These are phyloP conservation scores for Salminus brasiliensis DNA, from an alignment of 2,113 vertebrate genomes.

Conservation along the genomic window DNA sequence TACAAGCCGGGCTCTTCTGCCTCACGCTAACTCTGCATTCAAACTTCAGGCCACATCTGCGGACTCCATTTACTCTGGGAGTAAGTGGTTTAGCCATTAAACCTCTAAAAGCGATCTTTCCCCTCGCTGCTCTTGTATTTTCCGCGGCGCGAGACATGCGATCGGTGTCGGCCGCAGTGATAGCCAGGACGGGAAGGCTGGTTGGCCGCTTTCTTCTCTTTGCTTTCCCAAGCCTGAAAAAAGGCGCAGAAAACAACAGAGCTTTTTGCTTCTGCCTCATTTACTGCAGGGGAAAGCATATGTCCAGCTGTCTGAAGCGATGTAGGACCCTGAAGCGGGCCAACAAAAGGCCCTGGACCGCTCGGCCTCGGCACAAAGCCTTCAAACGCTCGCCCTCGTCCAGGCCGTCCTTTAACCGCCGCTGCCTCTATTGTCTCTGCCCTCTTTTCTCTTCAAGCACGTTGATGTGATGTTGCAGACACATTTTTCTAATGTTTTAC, in stretches of 20 bases:
- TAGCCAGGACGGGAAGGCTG: not conserved
- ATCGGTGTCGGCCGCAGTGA: not conserved
- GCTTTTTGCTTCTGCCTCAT: constrained; percentile 87
- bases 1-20: not conserved
- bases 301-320: constrained; percentile 86
- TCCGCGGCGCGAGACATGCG: not conserved
- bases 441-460: constrained; percentile 76
- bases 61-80: not conserved
- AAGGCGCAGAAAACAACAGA: constrained; percentile 80
- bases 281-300: constrained; percentile 91
- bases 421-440: constrained; percentile 79
- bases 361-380: constrained; percentile 80
- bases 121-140: constrained; percentile 9
- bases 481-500: constrained; percentile 91
- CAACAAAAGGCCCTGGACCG: constrained; percentile 80
- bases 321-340: constrained; percentile 80
- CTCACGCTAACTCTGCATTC: not conserved
- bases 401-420: constrained; percentile 80
- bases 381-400: constrained; percentile 89
- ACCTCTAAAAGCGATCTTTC: not conserved
- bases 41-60: not conserved
- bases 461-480: constrained; percentile 84
- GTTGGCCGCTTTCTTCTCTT: constrained; percentile 9
- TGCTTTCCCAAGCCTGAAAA: constrained; percentile 4
- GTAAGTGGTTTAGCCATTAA: constrained; percentile 20